Conservation (phyloP, 2,888 invertebrate genomes). For the Tipula lateralis region DNA sequence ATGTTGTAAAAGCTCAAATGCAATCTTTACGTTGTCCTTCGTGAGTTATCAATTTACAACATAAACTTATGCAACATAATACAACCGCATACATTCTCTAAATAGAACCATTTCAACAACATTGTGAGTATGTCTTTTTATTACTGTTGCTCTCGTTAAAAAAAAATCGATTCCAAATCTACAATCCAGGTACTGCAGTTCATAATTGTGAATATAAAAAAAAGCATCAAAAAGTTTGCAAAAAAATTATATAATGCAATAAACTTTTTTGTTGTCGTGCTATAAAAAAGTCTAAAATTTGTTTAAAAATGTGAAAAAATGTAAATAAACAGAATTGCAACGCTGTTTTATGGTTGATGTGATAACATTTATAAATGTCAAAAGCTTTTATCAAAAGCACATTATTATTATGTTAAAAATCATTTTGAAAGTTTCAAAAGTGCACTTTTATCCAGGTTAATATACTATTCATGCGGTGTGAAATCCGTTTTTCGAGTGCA, state of each 20-base stretch:
- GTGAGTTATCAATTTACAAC: not conserved
- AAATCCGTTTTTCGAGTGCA: too few relatives aligned
- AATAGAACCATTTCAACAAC: not conserved
- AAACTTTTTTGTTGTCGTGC: not conserved
- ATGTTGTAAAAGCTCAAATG: not conserved
- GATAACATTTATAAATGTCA: not conserved
- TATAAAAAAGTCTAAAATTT: conserved; percentile 14
- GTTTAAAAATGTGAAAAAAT: not conserved
- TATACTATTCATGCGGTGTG: too few relatives aligned
- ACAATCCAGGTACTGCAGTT: not conserved
- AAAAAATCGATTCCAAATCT: not conserved
- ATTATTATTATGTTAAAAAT: not conserved
- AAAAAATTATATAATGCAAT: not conserved
- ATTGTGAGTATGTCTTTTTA: not conserved
- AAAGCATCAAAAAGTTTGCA: not conserved
- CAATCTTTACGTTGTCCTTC: not conserved
- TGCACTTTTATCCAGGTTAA: too few relatives aligned
- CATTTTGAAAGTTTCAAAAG: not conserved
- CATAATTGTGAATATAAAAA: not conserved
- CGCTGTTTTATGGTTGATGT: not conserved
- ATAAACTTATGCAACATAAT: not conserved
- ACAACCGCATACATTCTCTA: not conserved
- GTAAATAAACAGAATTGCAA: not conserved
- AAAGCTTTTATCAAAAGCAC: not conserved
- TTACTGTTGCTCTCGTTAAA: not conserved